Evolutionary conservation across 2,888 invertebrate genomes (phyloP), one percentile per base, ranked within the genome.

Genomic region (Catocala nupta): DNA sequence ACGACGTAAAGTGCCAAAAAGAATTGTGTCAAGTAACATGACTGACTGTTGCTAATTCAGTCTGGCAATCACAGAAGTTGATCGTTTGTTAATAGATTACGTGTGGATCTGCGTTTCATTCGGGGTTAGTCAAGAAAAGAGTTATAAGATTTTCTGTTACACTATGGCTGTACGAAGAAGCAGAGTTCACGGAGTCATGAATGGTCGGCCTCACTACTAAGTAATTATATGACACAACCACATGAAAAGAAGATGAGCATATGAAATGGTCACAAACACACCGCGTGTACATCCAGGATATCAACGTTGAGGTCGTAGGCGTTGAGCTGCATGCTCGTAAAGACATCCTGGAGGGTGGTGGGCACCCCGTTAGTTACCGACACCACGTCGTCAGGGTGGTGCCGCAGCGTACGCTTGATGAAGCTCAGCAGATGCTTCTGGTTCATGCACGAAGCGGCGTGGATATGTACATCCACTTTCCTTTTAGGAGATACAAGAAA

Each of bases 361-460:
- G 96, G 95, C 59, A 96, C 95, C 1, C 96, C 96, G 64, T 91
- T 93, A 84, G 91, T 94, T 8, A 88, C 88, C 10, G 90, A 93
- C 80, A 90, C 94, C 81, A 94, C 94, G 92, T 98, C 98, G 77
- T 98, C 96, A 0, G 97, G 96, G 81, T 97, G 96, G 64, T 96
- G 98, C 91, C 99, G 99, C 79, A 99, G 94, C 0, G 98, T 98
- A 90, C 99, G 99, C 95, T 99, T 99, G 84, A 99, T 99, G 90
- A 99, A 99, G 12, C 99, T 97, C 71, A 99, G 94, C 77, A 99
- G 92, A 86, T 99, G 99, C 87, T 99, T 99, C 92, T 99, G 99
- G 92, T 99, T 99, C 99, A 99, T 99, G 89, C 99, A 99, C 0
- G 99, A 99, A 0, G 99, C 99, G 0, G 99, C 99, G 93, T 99